Evolutionary conservation across 2,113 vertebrate species (phyloP).

Genomic region (Azemiops feae): DNA sequence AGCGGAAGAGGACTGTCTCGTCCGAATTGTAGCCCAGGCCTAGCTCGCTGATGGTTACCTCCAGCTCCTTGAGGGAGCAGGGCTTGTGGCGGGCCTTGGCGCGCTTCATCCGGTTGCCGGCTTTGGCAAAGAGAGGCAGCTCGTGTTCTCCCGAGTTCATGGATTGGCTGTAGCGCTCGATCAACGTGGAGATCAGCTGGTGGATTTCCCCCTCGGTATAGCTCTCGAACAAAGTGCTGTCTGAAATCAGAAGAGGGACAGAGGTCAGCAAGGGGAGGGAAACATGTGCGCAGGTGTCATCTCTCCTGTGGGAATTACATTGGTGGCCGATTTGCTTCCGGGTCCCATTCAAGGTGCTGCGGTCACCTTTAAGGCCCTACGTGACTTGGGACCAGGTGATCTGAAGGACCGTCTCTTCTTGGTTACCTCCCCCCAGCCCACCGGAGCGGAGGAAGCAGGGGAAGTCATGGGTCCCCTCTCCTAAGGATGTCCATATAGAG

Average conservation of each 20-base stretch:
- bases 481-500: no score
- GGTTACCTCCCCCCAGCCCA: no score
- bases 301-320: no score
- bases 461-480: no score
- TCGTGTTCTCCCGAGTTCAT: conserved; percentile 63
- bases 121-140: conserved; percentile 54
- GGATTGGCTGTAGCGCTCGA: conserved; percentile 75
- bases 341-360: neutral
- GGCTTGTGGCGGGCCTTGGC: conserved; percentile 76
- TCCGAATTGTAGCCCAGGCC: conserved; percentile 90
- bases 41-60: conserved; percentile 89
- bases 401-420: no score
- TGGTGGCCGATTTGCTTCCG: no score
- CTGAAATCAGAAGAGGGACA: conserved; percentile 65
- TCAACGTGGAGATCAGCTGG: conserved; percentile 78
- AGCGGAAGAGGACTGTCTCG: conserved; percentile 88
- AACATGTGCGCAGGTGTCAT: no score
- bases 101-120: conserved; percentile 79
- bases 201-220: conserved; percentile 89
- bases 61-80: conserved; percentile 76
- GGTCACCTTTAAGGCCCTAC: no score
- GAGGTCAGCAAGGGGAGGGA: neutral
- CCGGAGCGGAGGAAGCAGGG: no score
- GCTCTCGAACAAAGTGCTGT: conserved; percentile 87
- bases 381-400: neutral